A percentile compares a stretch with the other conserved stretches of the same genome.
Evolutionary conservation across 2,888 invertebrate genomes (phyloP).

Genomic region (Eristalinus aeneus): DNA sequence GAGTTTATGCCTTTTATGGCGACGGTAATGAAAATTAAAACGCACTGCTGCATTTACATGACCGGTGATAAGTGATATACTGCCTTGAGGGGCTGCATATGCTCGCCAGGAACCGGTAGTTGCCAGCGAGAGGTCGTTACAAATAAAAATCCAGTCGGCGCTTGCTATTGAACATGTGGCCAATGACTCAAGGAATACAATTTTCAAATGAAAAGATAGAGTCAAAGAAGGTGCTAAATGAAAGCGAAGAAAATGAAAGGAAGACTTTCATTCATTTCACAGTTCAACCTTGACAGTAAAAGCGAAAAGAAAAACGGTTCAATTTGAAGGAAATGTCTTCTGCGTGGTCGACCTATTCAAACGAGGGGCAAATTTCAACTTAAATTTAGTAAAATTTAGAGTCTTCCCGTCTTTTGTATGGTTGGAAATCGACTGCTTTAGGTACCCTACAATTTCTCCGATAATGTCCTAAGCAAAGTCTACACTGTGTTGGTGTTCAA

Average conservation of each 20-base stretch:
- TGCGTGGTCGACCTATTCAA: no score
- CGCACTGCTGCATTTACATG: slow-evolving; percentile 20
- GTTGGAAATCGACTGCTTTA: no score
- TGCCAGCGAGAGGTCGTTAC: not conserved
- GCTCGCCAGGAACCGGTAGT: not conserved
- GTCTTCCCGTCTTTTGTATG: no score
- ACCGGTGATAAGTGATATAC: not conserved
- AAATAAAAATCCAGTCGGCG: not conserved
- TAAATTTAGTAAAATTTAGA: no score
- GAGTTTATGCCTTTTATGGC: slow-evolving; percentile 46
- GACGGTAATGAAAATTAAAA: slow-evolving; percentile 61
- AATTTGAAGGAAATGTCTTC: no score
- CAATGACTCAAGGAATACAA: no score
- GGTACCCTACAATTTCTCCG: no score
- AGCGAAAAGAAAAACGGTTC: no score
- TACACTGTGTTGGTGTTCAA: no score
- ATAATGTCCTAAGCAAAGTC: no score
- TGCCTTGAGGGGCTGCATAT: not conserved
- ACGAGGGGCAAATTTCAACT: no score
- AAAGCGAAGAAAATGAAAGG: not conserved
- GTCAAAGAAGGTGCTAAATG: not conserved
- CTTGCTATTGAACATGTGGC: not conserved
- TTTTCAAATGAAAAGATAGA: not conserved
- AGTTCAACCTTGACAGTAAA: no score
- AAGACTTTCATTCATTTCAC: not conserved